Evolutionary conservation across 2,888 invertebrate species (phyloP).

Genomic region (Embidobia sp.): DNA sequence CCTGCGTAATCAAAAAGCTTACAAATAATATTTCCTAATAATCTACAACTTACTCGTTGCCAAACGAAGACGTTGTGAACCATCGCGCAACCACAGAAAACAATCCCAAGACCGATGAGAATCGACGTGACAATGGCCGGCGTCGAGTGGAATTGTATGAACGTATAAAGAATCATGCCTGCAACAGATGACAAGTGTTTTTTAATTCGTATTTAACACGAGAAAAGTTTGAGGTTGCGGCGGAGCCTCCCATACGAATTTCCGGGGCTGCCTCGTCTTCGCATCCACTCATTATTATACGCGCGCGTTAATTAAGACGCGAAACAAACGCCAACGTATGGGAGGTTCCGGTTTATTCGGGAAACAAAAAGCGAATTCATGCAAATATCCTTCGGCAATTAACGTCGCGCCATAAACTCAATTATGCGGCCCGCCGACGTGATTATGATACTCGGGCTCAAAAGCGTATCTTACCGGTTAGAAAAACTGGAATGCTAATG

Average conservation of each 20-base stretch:
- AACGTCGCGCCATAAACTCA: conserved; percentile 26
- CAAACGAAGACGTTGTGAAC: conserved; percentile 97
- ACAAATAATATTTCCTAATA: too few species aligned
- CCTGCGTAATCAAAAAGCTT: too few species aligned
- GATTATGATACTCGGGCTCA: conserved; percentile 31
- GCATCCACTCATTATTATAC: too few species aligned
- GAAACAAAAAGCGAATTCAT: conserved; percentile 20
- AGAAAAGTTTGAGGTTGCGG: too few species aligned
- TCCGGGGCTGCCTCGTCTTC: too few species aligned
- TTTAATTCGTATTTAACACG: too few species aligned
- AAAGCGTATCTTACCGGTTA: conserved; percentile 87
- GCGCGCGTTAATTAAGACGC: conserved; percentile 2
- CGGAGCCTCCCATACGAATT: neutral
- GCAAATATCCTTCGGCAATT: conserved; percentile 27
- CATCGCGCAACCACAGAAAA: conserved; percentile 96
- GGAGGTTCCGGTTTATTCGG: conserved; percentile 4
- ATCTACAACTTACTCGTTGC: conserved; percentile 85
- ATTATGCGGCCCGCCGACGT: conserved; percentile 30
- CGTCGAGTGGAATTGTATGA: conserved; percentile 95
- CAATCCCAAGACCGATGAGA: conserved; percentile 94
- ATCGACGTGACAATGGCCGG: conserved; percentile 95
- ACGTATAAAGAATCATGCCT: conserved; percentile 96
- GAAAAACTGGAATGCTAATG: conserved; percentile 95
- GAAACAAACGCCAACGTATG: conserved; percentile 2
- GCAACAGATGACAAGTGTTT: conserved; percentile 75